These are phyloP conservation scores for Dipodomys merriami DNA, from an alignment of 2,113 vertebrate genomes.

Conservation along the genomic window DNA sequence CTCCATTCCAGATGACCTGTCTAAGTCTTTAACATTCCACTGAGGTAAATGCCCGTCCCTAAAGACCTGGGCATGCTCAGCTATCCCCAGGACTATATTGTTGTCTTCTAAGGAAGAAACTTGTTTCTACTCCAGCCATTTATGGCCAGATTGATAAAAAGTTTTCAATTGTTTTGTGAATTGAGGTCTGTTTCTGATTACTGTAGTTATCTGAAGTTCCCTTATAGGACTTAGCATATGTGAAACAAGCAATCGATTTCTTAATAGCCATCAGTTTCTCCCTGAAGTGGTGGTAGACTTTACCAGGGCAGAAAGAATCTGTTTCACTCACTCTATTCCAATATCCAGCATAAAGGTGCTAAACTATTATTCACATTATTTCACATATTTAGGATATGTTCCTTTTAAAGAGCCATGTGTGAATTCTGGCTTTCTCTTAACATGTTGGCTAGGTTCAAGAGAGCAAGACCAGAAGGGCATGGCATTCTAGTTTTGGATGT, in stretches of 20 bases:
- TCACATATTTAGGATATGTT: slow-evolving; percentile 31
- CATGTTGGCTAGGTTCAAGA: not conserved
- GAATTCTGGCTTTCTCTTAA: slow-evolving; percentile 2
- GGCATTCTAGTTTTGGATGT: slow-evolving; percentile 41
- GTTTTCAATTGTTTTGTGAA: slow-evolving; percentile 3
- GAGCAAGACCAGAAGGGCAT: slow-evolving; percentile 15
- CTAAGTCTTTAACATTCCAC: not conserved
- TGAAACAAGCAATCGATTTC: not conserved
- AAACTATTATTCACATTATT: slow-evolving; percentile 37
- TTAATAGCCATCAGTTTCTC: not conserved
- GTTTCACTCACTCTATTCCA: slow-evolving; percentile 31
- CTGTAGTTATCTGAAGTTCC: not conserved
- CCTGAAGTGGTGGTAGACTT: not conserved
- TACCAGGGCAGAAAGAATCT: not conserved
- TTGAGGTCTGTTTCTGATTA: slow-evolving; percentile 19
- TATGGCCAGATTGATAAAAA: slow-evolving; percentile 23
- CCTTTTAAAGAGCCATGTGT: not conserved
- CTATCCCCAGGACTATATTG: not conserved
- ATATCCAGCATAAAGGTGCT: not conserved
- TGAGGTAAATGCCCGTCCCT: not conserved
- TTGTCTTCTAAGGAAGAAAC: not conserved
- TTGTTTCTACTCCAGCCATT: not conserved
- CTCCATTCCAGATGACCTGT: not conserved
- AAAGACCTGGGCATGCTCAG: not conserved
- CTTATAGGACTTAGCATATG: not conserved